Base-by-base conservation (phyloP, 2,888 invertebrate species). In the Diachrysia chrysitis region DNA sequence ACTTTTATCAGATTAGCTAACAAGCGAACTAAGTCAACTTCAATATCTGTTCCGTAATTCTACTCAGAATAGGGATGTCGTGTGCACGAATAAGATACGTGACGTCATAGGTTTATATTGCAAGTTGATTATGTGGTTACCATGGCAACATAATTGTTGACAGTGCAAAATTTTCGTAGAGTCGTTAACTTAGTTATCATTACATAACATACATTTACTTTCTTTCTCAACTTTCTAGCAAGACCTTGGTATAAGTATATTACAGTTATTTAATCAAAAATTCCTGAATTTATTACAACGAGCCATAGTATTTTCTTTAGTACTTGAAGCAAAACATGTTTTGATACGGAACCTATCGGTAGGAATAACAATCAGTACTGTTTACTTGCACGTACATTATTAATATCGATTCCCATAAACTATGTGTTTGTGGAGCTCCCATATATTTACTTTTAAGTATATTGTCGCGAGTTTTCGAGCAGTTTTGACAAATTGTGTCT, bases 401-500 rank as follows among this genome's bases (percentile, higher is more conserved):
- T 29, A 68, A 64, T 54, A 62, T 58, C 48, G 19, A 9, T 19
- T 48, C 0, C 23, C 37, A 68, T 68, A 74, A 63, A 63, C 19
- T 23, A 73, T 19, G 6, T 60, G 48, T 62, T 66, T 59, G 56
- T 73, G 51, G 57, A 73, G 59, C 42, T 58, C 35, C 56, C 73
- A 55, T 60, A 67, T 66, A 35, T 60, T 73, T 46, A 46, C 48
- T 73, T 74, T 77, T 68, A 73, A 75, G 63, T 78, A 74, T 69
- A 53, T 63, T 51, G 75, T 23, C 12, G 54, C n/a, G 21, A 69
- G 51, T 55, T 61, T 61, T 65, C 23, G 70, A 78, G 48, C 58
- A 60, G 58, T 76, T 59, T 72, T 79, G 80, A 82, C 66, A 76
- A 80, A 80, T 69, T 66, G 73, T 63, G 73, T 82, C 78, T 71